Base-by-base conservation (phyloP, 2,113 vertebrate species). In the Pandion haliaetus region DNA sequence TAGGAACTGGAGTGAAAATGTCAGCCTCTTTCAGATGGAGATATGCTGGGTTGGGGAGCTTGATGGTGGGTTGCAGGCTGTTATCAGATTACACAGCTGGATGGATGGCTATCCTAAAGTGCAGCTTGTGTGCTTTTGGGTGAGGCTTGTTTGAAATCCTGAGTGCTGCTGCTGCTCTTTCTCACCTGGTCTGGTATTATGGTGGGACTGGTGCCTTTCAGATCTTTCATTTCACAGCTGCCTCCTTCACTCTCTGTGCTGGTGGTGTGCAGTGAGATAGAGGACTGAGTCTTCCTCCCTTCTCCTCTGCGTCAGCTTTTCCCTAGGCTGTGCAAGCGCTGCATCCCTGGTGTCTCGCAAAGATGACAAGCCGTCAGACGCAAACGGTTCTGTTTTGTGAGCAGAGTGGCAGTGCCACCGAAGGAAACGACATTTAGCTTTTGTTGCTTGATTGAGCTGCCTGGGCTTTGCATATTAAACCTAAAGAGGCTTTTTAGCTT, bases 391-490 rank as follows among this genome's bases (percentile, higher is more conserved):
- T 86, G 83, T 87, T 87, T 59, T 81, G 91, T 50, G 78, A 88
- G 72, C 79, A 72, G 90, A 88, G 86, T 79, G 83, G 84, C 28
- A 19, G 66, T 95, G 82, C 88, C 82, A 90, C 2, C 3, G 73
- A 93, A 92, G 42, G 91, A 93, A 91, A 74, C 78, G 81, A 93
- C 86, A 89, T 93, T 90, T 91, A 61, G 73, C 92, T 94, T 82
- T 88, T 91, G 91, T 82, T 93, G 83, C 78, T 82, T 93, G 85
- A 81, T 69, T 85, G 88, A 96, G 81, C 85, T 93, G 82, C 61
- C 88, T 82, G 74, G 36, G 79, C 79, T 95, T 87, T 95, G 91
- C 82, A 44, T 91, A 40, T 72, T 70, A 88, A 91, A 81, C 72
- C 76, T 40, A 28, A 78, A 82, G 79, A 82, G 74, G 36, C 36